Percentiles rank a stretch among this genome's conserved stretches.
phyloP scores from a whole-genome alignment of 1,140 invertebrate species.

The Neodiprion pinetum region DNA sequence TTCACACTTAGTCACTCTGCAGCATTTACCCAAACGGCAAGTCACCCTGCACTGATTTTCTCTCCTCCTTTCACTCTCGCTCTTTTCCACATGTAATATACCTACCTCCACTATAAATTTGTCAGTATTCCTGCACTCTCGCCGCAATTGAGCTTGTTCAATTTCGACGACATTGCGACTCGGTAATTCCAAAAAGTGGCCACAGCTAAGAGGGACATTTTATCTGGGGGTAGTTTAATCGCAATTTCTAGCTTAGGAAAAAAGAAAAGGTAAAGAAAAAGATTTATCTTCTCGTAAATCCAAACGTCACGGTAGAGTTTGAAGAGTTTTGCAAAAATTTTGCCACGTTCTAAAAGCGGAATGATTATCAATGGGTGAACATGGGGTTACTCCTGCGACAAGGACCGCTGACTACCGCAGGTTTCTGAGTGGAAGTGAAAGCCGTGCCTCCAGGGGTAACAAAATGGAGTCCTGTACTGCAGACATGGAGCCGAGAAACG shows the following conservation, averaged over 20 bases:
- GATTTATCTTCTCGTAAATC: background rate
- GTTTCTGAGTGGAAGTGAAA: constrained; percentile 1
- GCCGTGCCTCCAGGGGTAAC: constrained; percentile 3
- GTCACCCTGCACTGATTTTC: constrained; percentile 59
- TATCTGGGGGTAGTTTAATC: background rate
- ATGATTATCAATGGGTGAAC: background rate
- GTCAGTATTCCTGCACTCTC: constrained; percentile 32
- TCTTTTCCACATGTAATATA: constrained; percentile 14
- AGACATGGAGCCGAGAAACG: no score
- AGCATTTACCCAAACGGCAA: constrained; percentile 50
- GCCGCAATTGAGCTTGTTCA: constrained; percentile 17
- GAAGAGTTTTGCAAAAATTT: no score
- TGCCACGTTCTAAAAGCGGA: background rate
- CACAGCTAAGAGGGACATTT: background rate
- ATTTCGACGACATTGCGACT: background rate
- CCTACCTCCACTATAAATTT: constrained; percentile 33
- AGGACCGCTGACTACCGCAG: background rate
- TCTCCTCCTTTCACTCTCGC: constrained; percentile 32
- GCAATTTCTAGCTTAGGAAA: background rate
- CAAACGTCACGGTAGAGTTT: no score
- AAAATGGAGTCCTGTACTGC: background rate
- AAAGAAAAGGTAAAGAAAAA: background rate
- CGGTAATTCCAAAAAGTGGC: background rate
- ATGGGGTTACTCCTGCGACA: background rate
- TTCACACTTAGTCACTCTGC: constrained; percentile 58